Evolutionary conservation across 2,797 vertebrate species (phyloP), one percentile per base, ranked within the genome.

Genomic region (Premnoplex brunnescens): DNA sequence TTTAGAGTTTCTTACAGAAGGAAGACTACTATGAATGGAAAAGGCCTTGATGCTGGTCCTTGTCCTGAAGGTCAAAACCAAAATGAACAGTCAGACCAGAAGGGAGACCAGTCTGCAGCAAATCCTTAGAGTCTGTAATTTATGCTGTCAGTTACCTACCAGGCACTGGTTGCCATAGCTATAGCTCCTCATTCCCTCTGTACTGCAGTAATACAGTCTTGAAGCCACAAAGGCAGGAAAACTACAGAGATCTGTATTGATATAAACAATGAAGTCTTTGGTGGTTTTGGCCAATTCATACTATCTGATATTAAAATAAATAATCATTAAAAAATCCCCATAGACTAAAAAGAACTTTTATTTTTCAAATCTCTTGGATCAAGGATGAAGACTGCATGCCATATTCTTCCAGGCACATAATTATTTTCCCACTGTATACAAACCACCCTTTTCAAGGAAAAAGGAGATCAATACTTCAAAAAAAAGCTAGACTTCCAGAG

Each of bases 161-260:
- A 72, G 51, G 48, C 54, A 48, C 26, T 43, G 88, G 64, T 94
- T 95, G 88, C 90, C 88, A 84, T 90, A 94, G 74, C 77, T 95
- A 94, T 91, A 86, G 48, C 27, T 95, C 24, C 30, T 85, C 6
- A 0, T 41, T 54, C 52, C n/a, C 69, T 52, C 21, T 12, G 13
- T 52, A n/a, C 88, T 28, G 90, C 83, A 85, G 83, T 36, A 84
- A 95, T 4, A 43, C 27, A 48, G 27, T 44, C 62, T n/a, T 23
- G 41, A 95, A 84, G 74, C n/a, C 80, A 76, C 55, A 78, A 58
- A 86, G 51, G 59, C 80, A 84, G 26, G 24, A 90, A 88, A 91
- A 51, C 52, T 48, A 18, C 28, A 41, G 68, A 75, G 73, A 84
- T 68, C n/a, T 60, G 16, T 49, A 49, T 44, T 37, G 55, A 76